Conservation (phyloP, 2,888 invertebrate genomes). For the Ophion slaviceki region DNA sequence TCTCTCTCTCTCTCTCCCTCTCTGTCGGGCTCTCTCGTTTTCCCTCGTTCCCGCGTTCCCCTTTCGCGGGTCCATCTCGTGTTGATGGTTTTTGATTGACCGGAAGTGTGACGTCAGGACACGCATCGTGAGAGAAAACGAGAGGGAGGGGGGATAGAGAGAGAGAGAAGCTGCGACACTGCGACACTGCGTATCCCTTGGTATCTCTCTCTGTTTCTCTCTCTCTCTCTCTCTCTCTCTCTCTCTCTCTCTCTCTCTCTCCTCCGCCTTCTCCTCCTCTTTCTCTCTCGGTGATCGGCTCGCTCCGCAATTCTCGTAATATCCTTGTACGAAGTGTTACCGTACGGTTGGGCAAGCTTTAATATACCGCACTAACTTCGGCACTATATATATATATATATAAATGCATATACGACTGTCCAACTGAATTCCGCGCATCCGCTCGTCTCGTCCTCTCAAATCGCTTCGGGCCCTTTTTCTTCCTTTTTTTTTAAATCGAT, state of each 20-base stretch:
- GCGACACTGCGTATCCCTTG: neutral
- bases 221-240: constrained; percentile 14
- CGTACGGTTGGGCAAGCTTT: constrained; percentile 17
- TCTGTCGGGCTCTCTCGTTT: neutral
- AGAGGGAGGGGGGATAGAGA: neutral
- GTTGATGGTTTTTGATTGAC: constrained; percentile 83
- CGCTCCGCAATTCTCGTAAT: constrained; percentile 31
- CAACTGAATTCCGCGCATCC: constrained; percentile 37
- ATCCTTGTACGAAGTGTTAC: constrained; percentile 42
- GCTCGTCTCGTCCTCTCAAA: constrained; percentile 1
- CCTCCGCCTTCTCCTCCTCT: constrained; percentile 31
- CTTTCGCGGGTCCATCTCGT: constrained; percentile 48
- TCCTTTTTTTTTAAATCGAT: neutral
- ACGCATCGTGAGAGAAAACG: constrained; percentile 73
- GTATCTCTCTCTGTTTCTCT: constrained; percentile 9
- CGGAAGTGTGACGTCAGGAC: constrained; percentile 82
- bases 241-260: constrained; percentile 16
- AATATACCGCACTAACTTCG: constrained; percentile 13
- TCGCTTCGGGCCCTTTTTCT: neutral
- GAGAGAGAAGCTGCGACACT: neutral
- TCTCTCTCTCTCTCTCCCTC: constrained; percentile 13
- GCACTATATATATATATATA: too few relatives aligned
- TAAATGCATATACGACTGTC: constrained; percentile 2
- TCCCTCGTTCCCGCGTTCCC: neutral
- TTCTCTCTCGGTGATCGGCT: constrained; percentile 21